Base-by-base conservation (phyloP, 2,113 vertebrate species). In the Microcebus tavaratra region DNA sequence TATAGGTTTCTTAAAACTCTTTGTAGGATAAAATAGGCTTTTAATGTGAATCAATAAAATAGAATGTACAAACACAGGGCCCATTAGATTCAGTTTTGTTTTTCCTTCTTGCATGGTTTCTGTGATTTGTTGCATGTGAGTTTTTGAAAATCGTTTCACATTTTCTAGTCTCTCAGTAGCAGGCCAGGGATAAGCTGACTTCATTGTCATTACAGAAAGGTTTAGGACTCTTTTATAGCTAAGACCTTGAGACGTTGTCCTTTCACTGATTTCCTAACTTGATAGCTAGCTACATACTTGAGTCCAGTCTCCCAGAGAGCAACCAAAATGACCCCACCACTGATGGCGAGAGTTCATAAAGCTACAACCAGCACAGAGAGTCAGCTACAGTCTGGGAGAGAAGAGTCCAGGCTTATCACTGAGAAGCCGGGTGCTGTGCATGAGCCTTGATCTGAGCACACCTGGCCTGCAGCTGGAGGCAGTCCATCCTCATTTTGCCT, bases 331-430 rank as follows among this genome's bases (percentile, higher is more conserved):
- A n/a, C 63, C 21, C 78, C 17, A 5, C 4, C 2, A 42, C 0
- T 0, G 2, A 67, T 36, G 55, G 13, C 11, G 5, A 23, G 31
- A 36, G 39, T 83, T 36, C 53, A 25, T 53, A 50, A 75, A 73
- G 48, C n/a, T 23, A 29, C 5, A n/a, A 17, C 1, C 1, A 1
- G 50, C 8, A 53, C 1, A 34, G 0, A 48, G 36, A 63, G 8
- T 48, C 50, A 15, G 8, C 13, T 6, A 15, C 1, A 45, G 53
- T n/a, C n/a, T 48, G 15, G 11, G 61, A 80, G 8, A 36, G 10
- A 31, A 39, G 23, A 9, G 20, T 8, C 39, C 21, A 14, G 5
- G 13, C 3, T 2, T 21, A 63, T 12, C 29, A 2, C n/a, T 0
- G 8, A 70, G 25, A 13, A 53, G 29, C 36, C 65, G 18, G 67